phyloP scores from a whole-genome alignment of 2,797 vertebrate species.

The Anguilla megastoma region DNA sequence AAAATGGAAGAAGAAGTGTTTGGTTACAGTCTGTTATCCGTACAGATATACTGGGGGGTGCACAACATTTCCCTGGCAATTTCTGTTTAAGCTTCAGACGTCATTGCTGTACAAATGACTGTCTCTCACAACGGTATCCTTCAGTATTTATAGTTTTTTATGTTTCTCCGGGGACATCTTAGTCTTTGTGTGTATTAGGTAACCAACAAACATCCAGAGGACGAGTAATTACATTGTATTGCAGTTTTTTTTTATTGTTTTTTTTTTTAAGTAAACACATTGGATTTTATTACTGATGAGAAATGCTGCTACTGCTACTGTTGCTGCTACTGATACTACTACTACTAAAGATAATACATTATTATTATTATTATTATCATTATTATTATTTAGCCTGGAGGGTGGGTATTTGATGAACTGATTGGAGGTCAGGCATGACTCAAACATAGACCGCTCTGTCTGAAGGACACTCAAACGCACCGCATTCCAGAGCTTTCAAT shows the following conservation, averaged over 20 bases:
- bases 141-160: not conserved
- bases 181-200: not conserved
- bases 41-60: not conserved
- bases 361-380: no score
- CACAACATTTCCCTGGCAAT: not conserved
- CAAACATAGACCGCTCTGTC: not conserved
- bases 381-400: not conserved
- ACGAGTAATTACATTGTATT: not conserved
- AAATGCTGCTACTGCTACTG: not conserved
- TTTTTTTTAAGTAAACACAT: not conserved
- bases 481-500: not conserved
- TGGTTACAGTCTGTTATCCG: not conserved
- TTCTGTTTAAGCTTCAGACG: not conserved
- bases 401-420: not conserved
- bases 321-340: not conserved
- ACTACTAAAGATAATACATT: not conserved
- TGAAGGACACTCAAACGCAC: not conserved
- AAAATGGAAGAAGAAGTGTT: not conserved
- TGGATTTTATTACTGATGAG: not conserved
- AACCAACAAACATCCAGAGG: not conserved
- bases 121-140: not conserved
- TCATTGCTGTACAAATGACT: not conserved
- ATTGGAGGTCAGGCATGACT: not conserved
- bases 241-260: no score
- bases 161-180: not conserved